A percentile compares a stretch with the other conserved stretches of the same genome.
phyloP scores from a whole-genome alignment of 2,888 invertebrate species.

The Melangyna quadrimaculata region DNA sequence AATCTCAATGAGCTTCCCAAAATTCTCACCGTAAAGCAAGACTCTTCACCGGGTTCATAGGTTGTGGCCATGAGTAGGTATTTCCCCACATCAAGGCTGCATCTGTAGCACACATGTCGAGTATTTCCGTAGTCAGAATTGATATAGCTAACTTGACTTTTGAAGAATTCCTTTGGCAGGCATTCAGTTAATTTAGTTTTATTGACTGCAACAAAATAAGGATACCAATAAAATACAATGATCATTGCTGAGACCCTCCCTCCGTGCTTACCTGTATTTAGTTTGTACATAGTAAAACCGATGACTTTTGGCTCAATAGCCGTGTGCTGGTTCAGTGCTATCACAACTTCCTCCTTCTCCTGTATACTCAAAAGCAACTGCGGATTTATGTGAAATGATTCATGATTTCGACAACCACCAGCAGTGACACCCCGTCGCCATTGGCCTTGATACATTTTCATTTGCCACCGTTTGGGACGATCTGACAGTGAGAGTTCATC shows the following conservation, averaged over 20 bases:
- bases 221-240: not conserved
- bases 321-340: slow-evolving; percentile 93
- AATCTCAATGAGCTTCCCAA: slow-evolving; percentile 90
- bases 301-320: slow-evolving; percentile 96
- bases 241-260: not conserved
- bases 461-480: slow-evolving; percentile 91
- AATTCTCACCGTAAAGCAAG: slow-evolving; percentile 92
- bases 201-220: slow-evolving; percentile 56
- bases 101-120: slow-evolving; percentile 91
- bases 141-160: slow-evolving; percentile 91
- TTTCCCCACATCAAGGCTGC: slow-evolving; percentile 89
- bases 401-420: slow-evolving; percentile 94
- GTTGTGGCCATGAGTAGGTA: slow-evolving; percentile 94
- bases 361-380: slow-evolving; percentile 90
- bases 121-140: slow-evolving; percentile 96
- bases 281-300: slow-evolving; percentile 91
- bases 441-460: slow-evolving; percentile 91
- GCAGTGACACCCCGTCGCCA: slow-evolving; percentile 94
- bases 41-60: slow-evolving; percentile 94
- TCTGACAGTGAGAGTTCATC: slow-evolving; percentile 90
- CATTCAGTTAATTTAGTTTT: slow-evolving; percentile 87
- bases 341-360: slow-evolving; percentile 91
- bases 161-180: slow-evolving; percentile 90
- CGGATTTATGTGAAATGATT: slow-evolving; percentile 96
- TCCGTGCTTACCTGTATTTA: slow-evolving; percentile 73